These are phyloP conservation scores for Nicator chloris DNA, from an alignment of 2,113 vertebrate species.

Conservation along the genomic window DNA sequence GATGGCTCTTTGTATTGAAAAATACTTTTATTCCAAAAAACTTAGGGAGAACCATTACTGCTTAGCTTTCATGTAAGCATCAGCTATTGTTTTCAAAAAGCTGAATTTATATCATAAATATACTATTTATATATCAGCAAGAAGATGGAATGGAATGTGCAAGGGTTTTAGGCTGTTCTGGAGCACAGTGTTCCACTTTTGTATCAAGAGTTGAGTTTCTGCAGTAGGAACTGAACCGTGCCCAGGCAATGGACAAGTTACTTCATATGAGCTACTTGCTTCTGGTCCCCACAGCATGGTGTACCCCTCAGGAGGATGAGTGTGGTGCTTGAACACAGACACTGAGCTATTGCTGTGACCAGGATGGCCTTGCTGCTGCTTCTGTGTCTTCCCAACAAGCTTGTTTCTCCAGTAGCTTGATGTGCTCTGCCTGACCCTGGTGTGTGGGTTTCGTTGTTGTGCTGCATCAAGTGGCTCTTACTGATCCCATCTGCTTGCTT, in stretches of 20 bases:
- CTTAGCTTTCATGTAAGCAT: background rate
- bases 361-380: background rate
- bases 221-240: background rate
- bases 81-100: background rate
- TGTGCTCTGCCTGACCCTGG: background rate
- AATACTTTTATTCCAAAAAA: background rate
- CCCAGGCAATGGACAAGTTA: background rate
- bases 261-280: background rate
- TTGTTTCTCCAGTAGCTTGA: background rate
- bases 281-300: background rate
- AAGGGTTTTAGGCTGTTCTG: background rate
- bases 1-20: background rate
- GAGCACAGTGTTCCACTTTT: background rate
- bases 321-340: background rate
- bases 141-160: accelerated
- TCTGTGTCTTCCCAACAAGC: background rate
- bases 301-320: background rate
- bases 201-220: background rate
- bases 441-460: background rate
- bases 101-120: background rate
- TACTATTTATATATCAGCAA: background rate
- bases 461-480: background rate
- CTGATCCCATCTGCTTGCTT: accelerated
- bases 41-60: background rate
- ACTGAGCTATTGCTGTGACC: background rate